phyloP scores from a whole-genome alignment of 2,113 vertebrate genomes.

The Callipepla californica region DNA sequence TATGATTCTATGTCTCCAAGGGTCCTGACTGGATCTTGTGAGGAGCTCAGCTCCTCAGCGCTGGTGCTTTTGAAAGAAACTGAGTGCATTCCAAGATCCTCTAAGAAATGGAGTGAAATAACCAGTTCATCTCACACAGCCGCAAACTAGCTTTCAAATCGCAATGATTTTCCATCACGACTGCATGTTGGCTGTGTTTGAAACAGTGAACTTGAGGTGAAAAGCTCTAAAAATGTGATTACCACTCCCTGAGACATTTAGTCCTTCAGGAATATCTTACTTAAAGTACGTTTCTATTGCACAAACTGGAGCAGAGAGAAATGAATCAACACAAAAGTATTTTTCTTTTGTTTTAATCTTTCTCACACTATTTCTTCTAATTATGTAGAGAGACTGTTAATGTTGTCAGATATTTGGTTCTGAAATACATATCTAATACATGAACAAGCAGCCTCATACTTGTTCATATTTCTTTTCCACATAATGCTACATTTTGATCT shows the following conservation, averaged over 20 bases:
- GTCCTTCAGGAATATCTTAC: background rate
- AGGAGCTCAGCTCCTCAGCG: background rate
- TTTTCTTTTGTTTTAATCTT: background rate
- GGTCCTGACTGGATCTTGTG: background rate
- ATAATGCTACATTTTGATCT: background rate
- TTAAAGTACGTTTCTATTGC: background rate
- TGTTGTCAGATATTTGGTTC: background rate
- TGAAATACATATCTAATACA: background rate
- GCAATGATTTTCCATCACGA: constrained; percentile 48
- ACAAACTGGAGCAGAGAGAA: background rate
- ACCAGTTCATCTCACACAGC: constrained; percentile 1
- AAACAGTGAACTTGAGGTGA: constrained; percentile 54
- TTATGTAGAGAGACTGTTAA: background rate
- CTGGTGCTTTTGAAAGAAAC: background rate
- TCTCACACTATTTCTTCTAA: background rate
- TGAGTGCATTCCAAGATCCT: background rate
- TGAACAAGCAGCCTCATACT: background rate
- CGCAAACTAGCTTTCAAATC: constrained; percentile 45
- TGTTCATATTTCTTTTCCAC: background rate
- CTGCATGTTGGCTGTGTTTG: constrained; percentile 21
- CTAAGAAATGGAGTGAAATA: constrained; percentile 25
- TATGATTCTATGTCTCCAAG: accelerated
- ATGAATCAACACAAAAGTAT: background rate
- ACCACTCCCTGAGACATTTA: background rate
- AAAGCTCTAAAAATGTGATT: constrained; percentile 52